A percentile compares a stretch with the other conserved stretches of the same genome.
phyloP scores from a whole-genome alignment of 2,888 invertebrate genomes.

The Caenorhabditis sp. region DNA sequence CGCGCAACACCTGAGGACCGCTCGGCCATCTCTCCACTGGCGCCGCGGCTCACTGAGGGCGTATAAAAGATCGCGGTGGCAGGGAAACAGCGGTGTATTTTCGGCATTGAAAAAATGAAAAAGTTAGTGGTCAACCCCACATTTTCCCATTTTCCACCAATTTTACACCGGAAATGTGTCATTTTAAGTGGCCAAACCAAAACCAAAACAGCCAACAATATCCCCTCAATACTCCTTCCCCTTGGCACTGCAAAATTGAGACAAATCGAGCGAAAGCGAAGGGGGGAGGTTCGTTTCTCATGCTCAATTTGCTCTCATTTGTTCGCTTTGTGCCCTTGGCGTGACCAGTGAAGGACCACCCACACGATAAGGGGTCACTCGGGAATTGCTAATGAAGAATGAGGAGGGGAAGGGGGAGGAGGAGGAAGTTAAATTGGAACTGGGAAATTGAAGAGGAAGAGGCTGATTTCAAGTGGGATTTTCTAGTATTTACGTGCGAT shows the following conservation, averaged over 20 bases:
- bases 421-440: not conserved
- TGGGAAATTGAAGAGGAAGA: not conserved
- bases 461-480: too few relatives aligned
- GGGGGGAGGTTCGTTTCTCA: not conserved
- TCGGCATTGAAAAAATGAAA: not conserved
- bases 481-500: too few relatives aligned
- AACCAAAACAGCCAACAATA: not conserved
- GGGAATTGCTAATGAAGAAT: slow-evolving; percentile 49
- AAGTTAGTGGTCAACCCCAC: not conserved
- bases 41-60: not conserved
- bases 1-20: slow-evolving; percentile 88
- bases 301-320: slow-evolving; percentile 32
- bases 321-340: slow-evolving; percentile 11
- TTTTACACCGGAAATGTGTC: slow-evolving; percentile 4
- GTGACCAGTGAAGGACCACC: slow-evolving; percentile 53
- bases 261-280: slow-evolving; percentile 18
- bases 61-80: not conserved
- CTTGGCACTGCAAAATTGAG: slow-evolving; percentile 2
- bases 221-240: not conserved
- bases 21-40: slow-evolving; percentile 64
- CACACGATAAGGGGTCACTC: slow-evolving; percentile 17
- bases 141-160: too few relatives aligned
- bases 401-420: not conserved
- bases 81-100: too few relatives aligned
- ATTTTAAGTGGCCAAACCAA: not conserved